Conservation (phyloP, 2,797 vertebrate genomes). For the Hemitrygon akajei region DNA sequence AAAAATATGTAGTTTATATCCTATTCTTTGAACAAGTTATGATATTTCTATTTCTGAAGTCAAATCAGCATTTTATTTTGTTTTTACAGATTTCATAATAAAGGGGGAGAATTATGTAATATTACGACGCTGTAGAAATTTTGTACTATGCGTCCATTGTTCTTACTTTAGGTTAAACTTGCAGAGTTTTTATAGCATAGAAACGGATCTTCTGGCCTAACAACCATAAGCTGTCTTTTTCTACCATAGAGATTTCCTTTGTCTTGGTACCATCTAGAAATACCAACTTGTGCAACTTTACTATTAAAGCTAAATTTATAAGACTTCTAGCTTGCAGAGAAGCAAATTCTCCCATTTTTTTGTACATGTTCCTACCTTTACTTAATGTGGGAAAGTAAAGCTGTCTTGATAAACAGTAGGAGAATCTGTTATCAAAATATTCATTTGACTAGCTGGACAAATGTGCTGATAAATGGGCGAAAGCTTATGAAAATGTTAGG, state of each 20-base stretch:
- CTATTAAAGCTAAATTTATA: not conserved
- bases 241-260: not conserved
- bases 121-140: no score
- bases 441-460: not conserved
- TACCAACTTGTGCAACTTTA: not conserved
- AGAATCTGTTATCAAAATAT: not conserved
- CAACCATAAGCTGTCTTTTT: not conserved
- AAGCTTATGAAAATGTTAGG: not conserved
- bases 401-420: not conserved
- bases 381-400: not conserved
- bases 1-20: no score
- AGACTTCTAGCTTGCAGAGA: not conserved
- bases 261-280: not conserved
- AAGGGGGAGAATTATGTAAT: no score
- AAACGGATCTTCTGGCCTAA: not conserved
- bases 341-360: not conserved
- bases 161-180: not conserved
- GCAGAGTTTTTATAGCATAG: not conserved
- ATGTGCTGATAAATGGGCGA: not conserved
- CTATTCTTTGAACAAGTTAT: no score
- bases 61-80: not conserved
- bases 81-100: not conserved
- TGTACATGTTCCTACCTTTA: not conserved
- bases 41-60: not conserved
- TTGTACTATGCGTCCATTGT: not conserved